These are phyloP conservation scores for Paralvinella palmiformis DNA, from an alignment of 1,140 invertebrate genomes.

Conservation along the genomic window DNA sequence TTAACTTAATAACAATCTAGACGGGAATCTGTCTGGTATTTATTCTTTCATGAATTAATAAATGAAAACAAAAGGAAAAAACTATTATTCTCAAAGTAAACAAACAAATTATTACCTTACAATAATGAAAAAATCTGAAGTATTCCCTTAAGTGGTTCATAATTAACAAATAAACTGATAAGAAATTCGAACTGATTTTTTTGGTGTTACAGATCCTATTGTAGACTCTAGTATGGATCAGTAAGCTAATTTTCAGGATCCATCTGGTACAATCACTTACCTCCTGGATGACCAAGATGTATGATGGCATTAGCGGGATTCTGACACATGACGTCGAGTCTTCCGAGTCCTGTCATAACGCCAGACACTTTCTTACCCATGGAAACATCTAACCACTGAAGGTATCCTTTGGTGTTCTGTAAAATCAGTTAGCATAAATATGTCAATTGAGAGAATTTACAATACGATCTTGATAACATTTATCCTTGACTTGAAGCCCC, in stretches of 20 bases:
- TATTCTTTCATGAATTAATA: too few species aligned
- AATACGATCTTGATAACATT: slow-evolving; percentile 5
- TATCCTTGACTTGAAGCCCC: too few species aligned
- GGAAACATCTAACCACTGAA: slow-evolving; percentile 91
- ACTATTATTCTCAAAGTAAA: too few species aligned
- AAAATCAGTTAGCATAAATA: slow-evolving; percentile 33
- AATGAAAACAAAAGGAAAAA: too few species aligned
- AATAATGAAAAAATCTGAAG: too few species aligned
- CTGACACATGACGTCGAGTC: slow-evolving; percentile 78
- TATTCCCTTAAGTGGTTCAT: too few species aligned
- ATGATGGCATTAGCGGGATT: slow-evolving; percentile 94
- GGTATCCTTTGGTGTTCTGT: slow-evolving; percentile 73
- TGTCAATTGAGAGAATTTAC: slow-evolving; percentile 12
- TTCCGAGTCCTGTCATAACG: slow-evolving; percentile 66
- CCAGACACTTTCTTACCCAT: slow-evolving; percentile 81
- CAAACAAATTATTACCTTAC: too few species aligned
- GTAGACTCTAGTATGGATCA: too few species aligned
- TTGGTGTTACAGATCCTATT: too few species aligned
- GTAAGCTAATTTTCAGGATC: too few species aligned
- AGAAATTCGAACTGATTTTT: slow-evolving; percentile 12
- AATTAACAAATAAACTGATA: slow-evolving; percentile 16
- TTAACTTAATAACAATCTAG: too few species aligned
- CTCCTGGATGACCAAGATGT: slow-evolving; percentile 82
- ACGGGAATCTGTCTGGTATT: too few species aligned
- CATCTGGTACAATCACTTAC: slow-evolving; percentile 46